A percentile compares a stretch with the other conserved stretches of the same genome.
phyloP scores from a whole-genome alignment of 1,140 invertebrate genomes.

The Notospermus geniculatus region DNA sequence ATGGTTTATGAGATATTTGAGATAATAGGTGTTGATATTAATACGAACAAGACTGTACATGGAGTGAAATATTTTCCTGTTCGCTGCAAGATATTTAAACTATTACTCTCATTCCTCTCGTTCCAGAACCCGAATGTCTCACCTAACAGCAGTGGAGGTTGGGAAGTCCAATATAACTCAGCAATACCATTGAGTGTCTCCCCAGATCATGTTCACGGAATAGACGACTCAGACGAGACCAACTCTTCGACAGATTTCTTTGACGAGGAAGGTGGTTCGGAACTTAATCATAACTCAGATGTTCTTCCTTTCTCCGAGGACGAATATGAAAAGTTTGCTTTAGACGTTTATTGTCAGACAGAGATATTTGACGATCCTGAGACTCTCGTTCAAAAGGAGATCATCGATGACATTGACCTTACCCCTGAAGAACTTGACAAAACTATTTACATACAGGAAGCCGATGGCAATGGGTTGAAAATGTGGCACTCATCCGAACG shows the following conservation, averaged over 20 bases:
- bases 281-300: conserved; percentile 15
- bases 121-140: too few species aligned
- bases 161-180: not conserved
- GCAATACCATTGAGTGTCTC: not conserved
- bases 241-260: not conserved
- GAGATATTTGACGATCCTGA: not conserved
- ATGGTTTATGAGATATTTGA: too few species aligned
- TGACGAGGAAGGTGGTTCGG: not conserved
- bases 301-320: conserved; percentile 23
- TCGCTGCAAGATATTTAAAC: too few species aligned
- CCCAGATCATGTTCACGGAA: not conserved
- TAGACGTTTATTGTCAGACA: conserved; percentile 5
- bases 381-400: not conserved
- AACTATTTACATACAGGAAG: not conserved
- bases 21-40: too few species aligned
- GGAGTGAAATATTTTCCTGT: too few species aligned
- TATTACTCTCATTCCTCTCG: too few species aligned
- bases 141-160: too few species aligned
- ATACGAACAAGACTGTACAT: too few species aligned
- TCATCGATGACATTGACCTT: too few species aligned
- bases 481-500: not conserved
- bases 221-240: not conserved
- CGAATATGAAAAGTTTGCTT: conserved; percentile 26
- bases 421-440: not conserved
- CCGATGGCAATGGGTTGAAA: conserved; percentile 2